Base-by-base conservation (phyloP, 2,113 vertebrate genomes). In the Diglossa brunneiventris region DNA sequence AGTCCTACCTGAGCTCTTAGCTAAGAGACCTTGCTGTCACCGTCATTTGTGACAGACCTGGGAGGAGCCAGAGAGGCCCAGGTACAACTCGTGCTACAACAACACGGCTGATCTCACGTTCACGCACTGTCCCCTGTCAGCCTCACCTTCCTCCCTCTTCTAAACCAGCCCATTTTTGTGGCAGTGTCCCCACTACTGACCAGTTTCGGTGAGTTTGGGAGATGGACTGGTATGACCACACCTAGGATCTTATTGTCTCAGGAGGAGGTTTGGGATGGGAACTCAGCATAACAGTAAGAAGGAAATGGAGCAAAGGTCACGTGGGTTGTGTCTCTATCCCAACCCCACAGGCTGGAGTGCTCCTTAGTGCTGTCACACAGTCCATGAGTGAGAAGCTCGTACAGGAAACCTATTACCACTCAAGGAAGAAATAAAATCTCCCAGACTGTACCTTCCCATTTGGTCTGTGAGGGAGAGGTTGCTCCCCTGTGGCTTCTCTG, bases 111-210 rank as follows among this genome's bases (percentile, higher is more conserved):
- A 44, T 37, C 28, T 77, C 22, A 3, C 0, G 0, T 42, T 63
- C 33, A 7, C 33, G 18, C 0, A 0, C 13, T 28, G 20, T 42
- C 17, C 30, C 9, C 18, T 68, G 28, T 75, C 49, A 46, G 59
- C 37, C 35, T 69, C 50, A 27, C 27, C 16, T 55, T 64, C 23
- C 19, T 73, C 22, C 30, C 20, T 66, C 26, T 56, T 79, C 35
- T 22, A 63, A 76, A 46, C 28, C 46, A 77, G 42, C 8, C 50
- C 23, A 7, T 42, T 90, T 69, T 31, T 73, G 17, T 39, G 52
- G 73, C 76, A 62, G 4, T 28, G 13, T 37, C 77, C 37, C 27
- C 1, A 2, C 49, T 80, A 13, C n/a, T 41, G 19, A 75, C 11
- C 35, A 28, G 3, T 55, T 81, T 56, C 23, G 27, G 30, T 13